Conservation (phyloP, 1,140 invertebrate species). For the Gonatopus flavifemur region DNA sequence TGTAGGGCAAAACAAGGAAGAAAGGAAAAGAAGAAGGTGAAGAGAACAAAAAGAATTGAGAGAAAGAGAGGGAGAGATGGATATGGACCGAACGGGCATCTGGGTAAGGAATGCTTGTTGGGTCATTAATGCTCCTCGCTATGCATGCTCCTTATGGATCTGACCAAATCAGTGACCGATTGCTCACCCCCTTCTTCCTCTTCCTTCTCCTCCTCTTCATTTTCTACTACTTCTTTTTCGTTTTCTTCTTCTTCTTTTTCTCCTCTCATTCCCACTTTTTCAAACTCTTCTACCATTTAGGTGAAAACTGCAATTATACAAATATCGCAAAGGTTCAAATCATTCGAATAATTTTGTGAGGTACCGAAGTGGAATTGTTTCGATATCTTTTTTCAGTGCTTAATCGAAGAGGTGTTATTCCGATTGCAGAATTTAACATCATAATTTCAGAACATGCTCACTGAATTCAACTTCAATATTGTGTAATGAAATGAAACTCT, state of each 20-base stretch:
- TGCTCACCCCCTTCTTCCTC: slow-evolving; percentile 31
- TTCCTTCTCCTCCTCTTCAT: slow-evolving; percentile 16
- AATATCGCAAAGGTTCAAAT: too few relatives aligned
- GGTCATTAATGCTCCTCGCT: slow-evolving; percentile 54
- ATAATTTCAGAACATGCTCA: too few relatives aligned
- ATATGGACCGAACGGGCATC: slow-evolving; percentile 1
- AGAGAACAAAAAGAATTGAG: slow-evolving; percentile 6
- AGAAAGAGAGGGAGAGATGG: slow-evolving; percentile 5
- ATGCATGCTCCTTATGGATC: slow-evolving; percentile 51
- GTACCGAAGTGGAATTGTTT: too few relatives aligned
- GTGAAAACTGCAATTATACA: too few relatives aligned
- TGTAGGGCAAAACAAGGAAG: background rate
- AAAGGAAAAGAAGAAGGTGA: slow-evolving; percentile 15
- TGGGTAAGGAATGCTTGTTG: slow-evolving; percentile 35
- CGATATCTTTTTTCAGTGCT: too few relatives aligned
- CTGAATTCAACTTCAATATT: too few relatives aligned
- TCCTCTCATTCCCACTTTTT: slow-evolving; percentile 8
- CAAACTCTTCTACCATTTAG: too few relatives aligned
- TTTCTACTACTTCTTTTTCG: slow-evolving; percentile 6
- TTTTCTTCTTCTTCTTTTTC: slow-evolving; percentile 7
- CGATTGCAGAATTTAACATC: too few relatives aligned
- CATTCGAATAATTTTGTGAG: too few relatives aligned
- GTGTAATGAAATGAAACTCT: too few relatives aligned
- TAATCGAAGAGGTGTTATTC: too few relatives aligned
- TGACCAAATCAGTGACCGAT: slow-evolving; percentile 56